These are phyloP conservation scores for Tethea ocularis DNA, from an alignment of 2,888 invertebrate species.

Conservation along the genomic window DNA sequence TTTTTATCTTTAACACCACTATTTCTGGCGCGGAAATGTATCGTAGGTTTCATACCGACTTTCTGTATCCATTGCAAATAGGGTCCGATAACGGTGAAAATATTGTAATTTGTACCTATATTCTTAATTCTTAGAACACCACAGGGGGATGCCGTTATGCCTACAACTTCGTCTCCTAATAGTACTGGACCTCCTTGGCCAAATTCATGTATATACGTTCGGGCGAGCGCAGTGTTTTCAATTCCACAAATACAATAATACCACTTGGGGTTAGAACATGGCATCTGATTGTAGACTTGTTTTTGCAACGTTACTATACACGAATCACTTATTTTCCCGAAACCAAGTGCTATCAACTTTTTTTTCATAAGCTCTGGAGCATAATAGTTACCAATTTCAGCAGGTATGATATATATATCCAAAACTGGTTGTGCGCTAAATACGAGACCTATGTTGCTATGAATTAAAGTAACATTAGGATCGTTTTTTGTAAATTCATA, in stretches of 20 bases:
- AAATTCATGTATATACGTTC: conserved; percentile 47
- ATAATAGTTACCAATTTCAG: conserved; percentile 48
- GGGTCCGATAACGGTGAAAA: conserved; percentile 63
- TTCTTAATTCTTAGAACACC: conserved; percentile 39
- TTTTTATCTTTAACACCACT: conserved; percentile 13
- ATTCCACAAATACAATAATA: conserved; percentile 66
- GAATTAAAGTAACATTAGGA: conserved; percentile 47
- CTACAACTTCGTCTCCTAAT: conserved; percentile 47
- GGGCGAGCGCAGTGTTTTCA: conserved; percentile 36
- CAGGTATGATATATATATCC: conserved; percentile 41
- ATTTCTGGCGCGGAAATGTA: conserved; percentile 14
- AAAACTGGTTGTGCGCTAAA: conserved; percentile 45
- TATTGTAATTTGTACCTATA: conserved; percentile 46
- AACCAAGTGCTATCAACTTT: conserved; percentile 52
- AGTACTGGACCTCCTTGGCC: conserved; percentile 64
- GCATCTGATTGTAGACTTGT: conserved; percentile 51
- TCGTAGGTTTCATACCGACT: conserved; percentile 17
- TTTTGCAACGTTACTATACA: conserved; percentile 46
- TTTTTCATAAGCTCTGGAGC: conserved; percentile 52
- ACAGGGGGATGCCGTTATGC: conserved; percentile 51
- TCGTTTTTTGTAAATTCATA: conserved; percentile 40
- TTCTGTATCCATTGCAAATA: conserved; percentile 64
- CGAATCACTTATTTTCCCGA: conserved; percentile 39
- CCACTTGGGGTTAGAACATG: conserved; percentile 65
- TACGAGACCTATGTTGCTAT: conserved; percentile 64